phyloP scores from a whole-genome alignment of 2,113 vertebrate genomes.

The Oncorhynchus kisutch region DNA sequence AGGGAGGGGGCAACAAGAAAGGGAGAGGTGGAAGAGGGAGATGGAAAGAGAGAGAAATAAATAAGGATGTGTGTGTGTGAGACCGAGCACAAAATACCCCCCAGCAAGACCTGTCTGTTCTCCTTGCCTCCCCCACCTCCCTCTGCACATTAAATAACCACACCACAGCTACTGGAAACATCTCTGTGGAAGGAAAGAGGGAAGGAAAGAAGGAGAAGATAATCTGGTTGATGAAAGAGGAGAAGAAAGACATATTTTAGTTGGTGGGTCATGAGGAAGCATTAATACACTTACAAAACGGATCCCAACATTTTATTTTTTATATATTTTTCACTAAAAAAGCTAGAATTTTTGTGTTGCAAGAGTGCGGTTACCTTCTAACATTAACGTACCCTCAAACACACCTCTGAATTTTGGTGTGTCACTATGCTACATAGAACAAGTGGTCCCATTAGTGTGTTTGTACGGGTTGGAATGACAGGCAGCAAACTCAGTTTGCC shows the following conservation, averaged over 20 bases:
- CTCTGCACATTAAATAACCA: constrained; percentile 36
- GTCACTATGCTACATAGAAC: background rate
- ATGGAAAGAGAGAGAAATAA: background rate
- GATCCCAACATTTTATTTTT: no score
- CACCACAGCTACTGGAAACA: constrained; percentile 58
- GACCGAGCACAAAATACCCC: constrained; percentile 8
- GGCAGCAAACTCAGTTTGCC: no score
- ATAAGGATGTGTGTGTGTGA: background rate
- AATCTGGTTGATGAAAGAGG: background rate
- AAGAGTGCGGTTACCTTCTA: no score
- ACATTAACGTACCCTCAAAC: no score
- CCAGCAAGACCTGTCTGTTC: constrained; percentile 48
- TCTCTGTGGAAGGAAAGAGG: constrained; percentile 41
- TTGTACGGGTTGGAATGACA: no score
- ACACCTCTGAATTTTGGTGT: background rate
- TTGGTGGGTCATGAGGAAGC: background rate
- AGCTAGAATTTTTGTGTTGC: no score
- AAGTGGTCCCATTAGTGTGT: no score
- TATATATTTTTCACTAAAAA: no score
- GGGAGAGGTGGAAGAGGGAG: constrained; percentile 43
- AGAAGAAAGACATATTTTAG: background rate
- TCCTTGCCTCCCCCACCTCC: constrained; percentile 23
- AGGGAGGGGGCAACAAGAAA: background rate
- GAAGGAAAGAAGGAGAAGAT: background rate
- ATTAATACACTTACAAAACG: background rate